Percentiles rank a stretch among this genome's conserved stretches.
Conservation (phyloP, 2,113 vertebrate genomes). For the Rhombomys opimus region DNA sequence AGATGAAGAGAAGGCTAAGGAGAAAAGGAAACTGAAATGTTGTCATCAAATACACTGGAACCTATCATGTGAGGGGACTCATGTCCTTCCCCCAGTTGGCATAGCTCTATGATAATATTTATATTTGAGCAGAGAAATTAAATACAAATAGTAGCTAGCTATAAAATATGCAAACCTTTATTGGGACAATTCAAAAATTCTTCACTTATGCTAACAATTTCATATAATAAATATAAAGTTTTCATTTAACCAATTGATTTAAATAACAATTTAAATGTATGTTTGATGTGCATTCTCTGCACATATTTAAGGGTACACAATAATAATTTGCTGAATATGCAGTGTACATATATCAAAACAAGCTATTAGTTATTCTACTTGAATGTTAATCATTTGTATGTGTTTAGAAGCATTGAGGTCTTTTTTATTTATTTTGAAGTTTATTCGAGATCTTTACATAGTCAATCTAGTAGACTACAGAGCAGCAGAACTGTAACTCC, state of each 20-base stretch:
- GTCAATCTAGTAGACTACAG: background rate
- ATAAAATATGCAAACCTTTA: background rate
- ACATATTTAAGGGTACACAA: background rate
- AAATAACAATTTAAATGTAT: background rate
- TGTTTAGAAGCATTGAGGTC: background rate
- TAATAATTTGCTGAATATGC: background rate
- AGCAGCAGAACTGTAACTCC: background rate
- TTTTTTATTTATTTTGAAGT: background rate
- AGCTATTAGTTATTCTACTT: too few species aligned
- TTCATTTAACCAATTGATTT: background rate
- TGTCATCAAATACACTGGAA: background rate
- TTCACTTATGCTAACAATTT: background rate
- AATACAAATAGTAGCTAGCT: background rate
- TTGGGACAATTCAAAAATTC: background rate
- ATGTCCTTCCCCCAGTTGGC: background rate
- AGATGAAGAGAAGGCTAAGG: background rate
- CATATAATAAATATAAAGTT: background rate
- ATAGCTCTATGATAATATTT: background rate
- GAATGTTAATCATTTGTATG: background rate
- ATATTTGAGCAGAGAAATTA: background rate
- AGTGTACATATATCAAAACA: background rate
- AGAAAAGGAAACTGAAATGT: background rate
- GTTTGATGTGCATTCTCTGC: background rate
- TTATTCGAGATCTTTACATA: background rate
- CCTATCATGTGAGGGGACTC: background rate